Base-by-base conservation (phyloP, 2,888 invertebrate genomes). In the Cephus pygmeus region DNA sequence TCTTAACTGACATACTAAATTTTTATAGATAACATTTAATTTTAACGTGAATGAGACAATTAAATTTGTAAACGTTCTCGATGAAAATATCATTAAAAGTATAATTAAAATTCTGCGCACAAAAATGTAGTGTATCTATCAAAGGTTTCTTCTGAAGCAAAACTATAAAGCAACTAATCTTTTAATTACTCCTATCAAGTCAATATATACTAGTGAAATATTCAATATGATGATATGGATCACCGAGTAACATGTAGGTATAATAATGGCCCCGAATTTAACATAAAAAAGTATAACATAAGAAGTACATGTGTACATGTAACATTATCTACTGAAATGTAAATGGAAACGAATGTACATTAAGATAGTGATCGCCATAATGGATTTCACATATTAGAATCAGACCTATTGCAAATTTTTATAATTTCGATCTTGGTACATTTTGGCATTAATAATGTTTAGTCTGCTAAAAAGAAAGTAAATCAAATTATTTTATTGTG, bases 121-220 rank as follows among this genome's bases (percentile, higher is more conserved):
- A 90, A 90, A 87, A 81, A 80, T 75, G 78, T 81, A 81, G 79
- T 82, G 80, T 82, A 81, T 81, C 73, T 73, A 75, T 81, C 79
- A 33, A 56, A 69, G 35, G 40, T 23, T 75, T 33, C 12, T 15
- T 68, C 56, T 12, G 73, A 35, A 35, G 76, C 73, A 12, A 76
- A 73, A 77, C n/a, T 69, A 76, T 69, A n/a, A 40, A 15, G 69
- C 23, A 34, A 86, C 75, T 84, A 84, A 83, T 78, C 81, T 77
- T 80, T 85, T 86, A 88, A 88, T 83, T 85, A 88, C 90, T 90
- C 90, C 90, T 90, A 85, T 90, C 87, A 90, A 90, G 90, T 90
- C 90, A 90, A 90, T 90, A 90, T 89, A 85, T 82, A 87, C 87
- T 88, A 88, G 87, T 82, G 71, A 83, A 84, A 75, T 83, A 79